Evolutionary conservation across 2,797 vertebrate genomes (phyloP), one percentile per base, ranked within the genome.

Genomic region (Coracias cyanogaster): DNA sequence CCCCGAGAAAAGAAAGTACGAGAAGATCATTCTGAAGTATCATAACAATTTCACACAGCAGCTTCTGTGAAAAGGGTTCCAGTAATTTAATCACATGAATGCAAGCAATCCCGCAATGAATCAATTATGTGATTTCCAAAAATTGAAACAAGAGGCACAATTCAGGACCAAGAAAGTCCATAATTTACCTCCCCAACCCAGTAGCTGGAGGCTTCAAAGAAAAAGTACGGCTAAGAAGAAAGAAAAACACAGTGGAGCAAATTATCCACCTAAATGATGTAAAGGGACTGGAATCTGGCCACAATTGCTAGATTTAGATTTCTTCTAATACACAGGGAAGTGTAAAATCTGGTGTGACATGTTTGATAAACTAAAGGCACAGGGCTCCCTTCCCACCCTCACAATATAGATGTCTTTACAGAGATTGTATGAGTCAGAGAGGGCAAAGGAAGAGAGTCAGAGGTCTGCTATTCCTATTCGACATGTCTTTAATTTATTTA

Each of bases 141-240:
- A 94, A 86, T 12, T 76, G 61, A 82, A 96, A 96, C 94, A 95
- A 91, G 77, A 90, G 91, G 66, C 58, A 84, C 83, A 61, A 91
- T 82, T 93, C 67, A 95, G 60, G 41, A 82, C 71, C 28, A 37
- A 65, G 24, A 86, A 12, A 94, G 90, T 82, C 26, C 39, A 21
- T n/a, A 86, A 95, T 97, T 92, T 94, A 95, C 93, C 90, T 96
- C 86, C 45, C 33, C 62, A 65, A 51, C 20, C 55, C 92, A 94
- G 96, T 96, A 96, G 95, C 94, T 86, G 61, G 74, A 96, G 71
- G 93, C 89, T 97, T 94, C 95, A 94, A 95, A 96, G 82, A 74
- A 77, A 94, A 94, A 93, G 51, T 61, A 86, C 87, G 94, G 90
- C 81, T 77, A 93, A 96, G 70, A 95, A 90, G 77, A 92, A 96